Evolutionary conservation across 2,113 vertebrate species (phyloP).

Genomic region (Sturnus vulgaris): DNA sequence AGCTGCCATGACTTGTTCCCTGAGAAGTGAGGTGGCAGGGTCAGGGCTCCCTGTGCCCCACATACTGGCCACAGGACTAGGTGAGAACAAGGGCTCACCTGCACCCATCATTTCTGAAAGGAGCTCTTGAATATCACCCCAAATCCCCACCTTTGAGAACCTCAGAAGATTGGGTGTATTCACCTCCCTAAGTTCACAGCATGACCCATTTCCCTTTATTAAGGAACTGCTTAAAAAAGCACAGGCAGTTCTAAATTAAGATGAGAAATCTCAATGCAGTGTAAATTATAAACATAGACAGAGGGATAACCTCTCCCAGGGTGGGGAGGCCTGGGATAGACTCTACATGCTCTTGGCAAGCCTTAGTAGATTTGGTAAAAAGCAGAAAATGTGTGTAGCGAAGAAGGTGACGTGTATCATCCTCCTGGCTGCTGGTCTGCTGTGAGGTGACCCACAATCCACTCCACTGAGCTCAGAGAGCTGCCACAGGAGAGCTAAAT

Average conservation of each 20-base stretch:
- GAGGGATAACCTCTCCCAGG: neutral
- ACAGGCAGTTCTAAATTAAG: neutral
- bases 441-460: neutral
- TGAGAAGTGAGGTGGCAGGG: neutral
- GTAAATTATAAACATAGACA: neutral
- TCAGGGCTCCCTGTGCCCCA: neutral
- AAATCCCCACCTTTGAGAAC: neutral
- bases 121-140: fast-evolving
- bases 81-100: neutral
- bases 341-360: neutral
- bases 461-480: neutral
- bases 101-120: fast-evolving
- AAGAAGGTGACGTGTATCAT: neutral
- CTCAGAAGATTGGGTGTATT: neutral
- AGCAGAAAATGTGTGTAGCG: fast-evolving
- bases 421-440: neutral
- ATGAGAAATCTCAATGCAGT: neutral
- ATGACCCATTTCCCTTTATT: neutral
- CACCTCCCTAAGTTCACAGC: neutral
- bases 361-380: neutral
- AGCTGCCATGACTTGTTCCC: neutral
- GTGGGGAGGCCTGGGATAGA: neutral
- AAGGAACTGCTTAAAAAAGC: neutral
- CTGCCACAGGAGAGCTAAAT: neutral
- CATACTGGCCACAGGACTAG: fast-evolving